A percentile compares a stretch with the other conserved stretches of the same genome.
Evolutionary conservation across 2,888 invertebrate species (phyloP).

Genomic region (Spisula solida): DNA sequence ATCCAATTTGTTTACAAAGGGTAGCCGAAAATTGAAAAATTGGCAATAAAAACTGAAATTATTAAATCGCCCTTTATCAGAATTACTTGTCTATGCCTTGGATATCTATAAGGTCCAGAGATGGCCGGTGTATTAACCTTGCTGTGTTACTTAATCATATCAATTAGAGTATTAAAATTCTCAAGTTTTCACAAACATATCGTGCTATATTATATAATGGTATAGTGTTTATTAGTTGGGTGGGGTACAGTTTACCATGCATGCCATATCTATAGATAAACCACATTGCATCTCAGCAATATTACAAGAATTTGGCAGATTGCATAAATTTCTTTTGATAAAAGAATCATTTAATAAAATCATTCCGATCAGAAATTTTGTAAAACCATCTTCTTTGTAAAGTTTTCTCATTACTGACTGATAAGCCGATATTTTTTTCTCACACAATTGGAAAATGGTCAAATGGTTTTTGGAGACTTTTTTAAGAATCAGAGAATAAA

Average conservation of each 20-base stretch:
- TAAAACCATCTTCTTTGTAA: background rate
- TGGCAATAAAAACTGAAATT: conserved; percentile 9
- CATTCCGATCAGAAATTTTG: background rate
- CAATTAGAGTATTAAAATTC: conserved; percentile 26
- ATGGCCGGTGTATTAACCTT: background rate
- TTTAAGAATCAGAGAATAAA: background rate
- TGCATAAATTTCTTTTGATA: background rate
- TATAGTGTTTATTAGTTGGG: background rate
- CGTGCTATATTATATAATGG: background rate
- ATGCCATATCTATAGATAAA: conserved; percentile 25
- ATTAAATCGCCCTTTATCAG: conserved; percentile 17
- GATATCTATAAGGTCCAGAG: background rate
- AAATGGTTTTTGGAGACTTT: background rate
- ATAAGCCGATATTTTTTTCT: background rate
- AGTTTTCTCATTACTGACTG: background rate
- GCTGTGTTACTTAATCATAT: background rate
- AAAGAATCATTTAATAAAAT: background rate
- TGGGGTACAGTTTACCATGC: conserved; percentile 2
- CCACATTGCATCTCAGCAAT: background rate
- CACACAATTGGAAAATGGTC: background rate
- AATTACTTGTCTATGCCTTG: background rate
- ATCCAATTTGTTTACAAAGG: background rate
- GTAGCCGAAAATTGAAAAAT: background rate
- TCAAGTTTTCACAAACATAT: conserved; percentile 6
- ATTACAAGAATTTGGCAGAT: background rate